Evolutionary conservation across 1,140 invertebrate species (phyloP).

Genomic region (Leptestheria dahalacensis): DNA sequence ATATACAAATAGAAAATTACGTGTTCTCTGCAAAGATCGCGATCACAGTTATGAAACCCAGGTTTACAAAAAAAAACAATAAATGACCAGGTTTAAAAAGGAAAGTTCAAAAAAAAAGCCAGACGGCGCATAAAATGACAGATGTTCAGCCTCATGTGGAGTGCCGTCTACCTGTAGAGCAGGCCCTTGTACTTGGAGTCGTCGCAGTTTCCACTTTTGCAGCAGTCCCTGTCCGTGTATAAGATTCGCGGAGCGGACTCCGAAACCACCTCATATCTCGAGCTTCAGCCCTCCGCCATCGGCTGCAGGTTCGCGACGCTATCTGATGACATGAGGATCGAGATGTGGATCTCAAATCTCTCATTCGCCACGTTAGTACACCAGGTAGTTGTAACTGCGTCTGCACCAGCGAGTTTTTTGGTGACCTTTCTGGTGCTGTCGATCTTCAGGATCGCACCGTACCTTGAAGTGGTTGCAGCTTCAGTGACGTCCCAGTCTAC

Average conservation of each 20-base stretch:
- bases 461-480: background rate
- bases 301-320: background rate
- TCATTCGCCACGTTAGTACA: background rate
- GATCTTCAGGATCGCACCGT: background rate
- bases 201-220: background rate
- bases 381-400: background rate
- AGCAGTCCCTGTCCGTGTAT: slow-evolving; percentile 14
- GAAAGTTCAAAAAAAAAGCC: too few species aligned
- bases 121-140: slow-evolving; percentile 13
- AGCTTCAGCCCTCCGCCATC: background rate
- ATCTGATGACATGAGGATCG: background rate
- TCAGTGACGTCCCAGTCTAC: too few species aligned
- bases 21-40: too few species aligned
- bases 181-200: background rate
- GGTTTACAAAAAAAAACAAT: too few species aligned
- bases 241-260: background rate
- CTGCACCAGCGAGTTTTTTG: background rate
- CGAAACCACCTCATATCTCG: background rate
- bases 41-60: too few species aligned
- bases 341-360: background rate
- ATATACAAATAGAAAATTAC: too few species aligned
- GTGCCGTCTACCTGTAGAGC: slow-evolving; percentile 1
- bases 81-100: too few species aligned
- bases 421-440: background rate
- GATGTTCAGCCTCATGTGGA: background rate